Conservation (phyloP, 2,797 vertebrate genomes). For the Phoeniculus purpureus region DNA sequence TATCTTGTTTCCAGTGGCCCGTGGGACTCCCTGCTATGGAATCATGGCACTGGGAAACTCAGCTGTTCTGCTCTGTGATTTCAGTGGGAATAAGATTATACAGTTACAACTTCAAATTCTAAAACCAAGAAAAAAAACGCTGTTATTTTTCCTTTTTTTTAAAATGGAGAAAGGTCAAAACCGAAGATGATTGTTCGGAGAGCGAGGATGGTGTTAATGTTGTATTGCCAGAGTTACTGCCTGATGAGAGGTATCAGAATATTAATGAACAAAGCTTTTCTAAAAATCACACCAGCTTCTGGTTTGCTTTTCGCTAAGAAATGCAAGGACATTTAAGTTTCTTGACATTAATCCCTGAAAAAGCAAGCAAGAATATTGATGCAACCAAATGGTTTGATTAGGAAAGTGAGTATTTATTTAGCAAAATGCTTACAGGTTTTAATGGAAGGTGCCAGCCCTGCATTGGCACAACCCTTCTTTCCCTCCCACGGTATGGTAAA, state of each 20-base stretch:
- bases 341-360: neutral
- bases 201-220: neutral
- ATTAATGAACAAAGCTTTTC: neutral
- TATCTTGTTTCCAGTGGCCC: neutral
- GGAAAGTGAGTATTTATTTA: neutral
- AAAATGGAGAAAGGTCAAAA: neutral
- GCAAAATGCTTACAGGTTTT: neutral
- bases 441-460: neutral
- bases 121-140: neutral
- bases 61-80: neutral
- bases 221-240: neutral
- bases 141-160: neutral
- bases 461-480: neutral
- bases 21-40: fast-evolving
- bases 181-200: neutral
- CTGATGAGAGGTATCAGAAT: neutral
- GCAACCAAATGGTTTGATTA: neutral
- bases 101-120: neutral
- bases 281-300: neutral
- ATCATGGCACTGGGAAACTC: neutral
- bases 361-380: neutral
- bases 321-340: neutral
- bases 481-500: fast-evolving
- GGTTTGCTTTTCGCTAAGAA: neutral
- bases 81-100: neutral